These are phyloP conservation scores for Camponotus vicinus DNA, from an alignment of 1,140 invertebrate species.

Conservation along the genomic window DNA sequence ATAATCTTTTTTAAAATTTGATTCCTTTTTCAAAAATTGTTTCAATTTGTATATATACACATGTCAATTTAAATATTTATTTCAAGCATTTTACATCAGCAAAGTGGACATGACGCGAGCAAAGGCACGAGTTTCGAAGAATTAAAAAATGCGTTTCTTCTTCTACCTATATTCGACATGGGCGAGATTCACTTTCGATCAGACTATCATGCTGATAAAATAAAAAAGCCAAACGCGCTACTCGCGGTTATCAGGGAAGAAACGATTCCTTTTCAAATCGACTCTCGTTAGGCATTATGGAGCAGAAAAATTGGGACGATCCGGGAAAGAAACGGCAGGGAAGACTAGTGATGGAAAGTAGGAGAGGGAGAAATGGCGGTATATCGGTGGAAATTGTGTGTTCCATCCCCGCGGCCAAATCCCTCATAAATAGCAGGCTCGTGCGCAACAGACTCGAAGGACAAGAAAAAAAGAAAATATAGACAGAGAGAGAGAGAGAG, in stretches of 20 bases:
- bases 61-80: too few relatives aligned
- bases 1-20: background rate
- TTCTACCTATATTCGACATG: background rate
- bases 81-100: too few relatives aligned
- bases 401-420: conserved; percentile 58
- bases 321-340: background rate
- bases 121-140: background rate
- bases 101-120: background rate
- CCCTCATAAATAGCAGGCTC: conserved; percentile 77
- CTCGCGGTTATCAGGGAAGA: conserved; percentile 62
- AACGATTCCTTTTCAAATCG: conserved; percentile 59
- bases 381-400: conserved; percentile 74
- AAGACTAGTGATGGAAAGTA: background rate
- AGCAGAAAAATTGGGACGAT: conserved; percentile 73
- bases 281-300: conserved; percentile 73
- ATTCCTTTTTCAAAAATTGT: background rate
- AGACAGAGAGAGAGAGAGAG: background rate
- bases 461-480: conserved; percentile 4
- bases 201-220: conserved; percentile 11
- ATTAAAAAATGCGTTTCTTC: conserved; percentile 14
- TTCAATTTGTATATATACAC: background rate
- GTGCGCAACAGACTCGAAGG: conserved; percentile 58
- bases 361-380: background rate
- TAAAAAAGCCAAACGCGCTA: conserved; percentile 49
- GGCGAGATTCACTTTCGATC: background rate